Evolutionary conservation across 1,140 invertebrate species (phyloP).

Genomic region (Brachionus angularis): DNA sequence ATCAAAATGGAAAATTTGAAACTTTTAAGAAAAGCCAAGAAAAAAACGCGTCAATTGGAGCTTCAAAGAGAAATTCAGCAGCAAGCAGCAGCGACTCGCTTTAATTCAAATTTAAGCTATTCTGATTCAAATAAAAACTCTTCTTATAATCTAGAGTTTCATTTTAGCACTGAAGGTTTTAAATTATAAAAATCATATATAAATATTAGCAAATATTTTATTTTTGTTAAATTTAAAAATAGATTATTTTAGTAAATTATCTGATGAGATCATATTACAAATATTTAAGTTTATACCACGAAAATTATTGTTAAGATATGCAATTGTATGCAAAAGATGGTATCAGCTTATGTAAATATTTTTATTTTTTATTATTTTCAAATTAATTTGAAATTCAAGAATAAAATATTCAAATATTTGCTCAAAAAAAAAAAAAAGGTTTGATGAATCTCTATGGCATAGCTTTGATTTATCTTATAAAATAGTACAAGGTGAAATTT

Average conservation of each 20-base stretch:
- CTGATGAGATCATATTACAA: constrained; percentile 76
- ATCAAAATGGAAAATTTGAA: constrained; percentile 37
- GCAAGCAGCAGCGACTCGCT: not conserved
- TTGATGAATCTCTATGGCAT: constrained; percentile 76
- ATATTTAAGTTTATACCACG: constrained; percentile 77
- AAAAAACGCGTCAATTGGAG: constrained; percentile 20
- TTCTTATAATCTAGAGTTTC: not conserved
- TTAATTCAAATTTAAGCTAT: constrained; percentile 7
- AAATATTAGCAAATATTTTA: not conserved
- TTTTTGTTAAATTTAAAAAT: constrained; percentile 26
- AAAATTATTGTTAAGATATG: constrained; percentile 67
- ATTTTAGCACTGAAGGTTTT: not conserved
- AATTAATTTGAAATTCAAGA: constrained; percentile 45
- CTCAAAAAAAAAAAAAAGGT: too few relatives aligned
- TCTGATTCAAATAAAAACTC: constrained; percentile 6
- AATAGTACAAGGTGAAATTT: constrained; percentile 64
- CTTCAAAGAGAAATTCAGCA: constrained; percentile 6
- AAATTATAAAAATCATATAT: too few relatives aligned
- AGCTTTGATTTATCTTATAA: constrained; percentile 72
- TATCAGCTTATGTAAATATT: constrained; percentile 65
- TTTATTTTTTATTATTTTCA: constrained; percentile 26
- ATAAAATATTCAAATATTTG: too few relatives aligned
- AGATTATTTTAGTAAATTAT: constrained; percentile 60
- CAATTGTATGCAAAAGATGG: constrained; percentile 69
- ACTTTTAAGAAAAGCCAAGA: constrained; percentile 2